Evolutionary conservation across 2,113 vertebrate species (phyloP).

Genomic region (Macquaria australasica): DNA sequence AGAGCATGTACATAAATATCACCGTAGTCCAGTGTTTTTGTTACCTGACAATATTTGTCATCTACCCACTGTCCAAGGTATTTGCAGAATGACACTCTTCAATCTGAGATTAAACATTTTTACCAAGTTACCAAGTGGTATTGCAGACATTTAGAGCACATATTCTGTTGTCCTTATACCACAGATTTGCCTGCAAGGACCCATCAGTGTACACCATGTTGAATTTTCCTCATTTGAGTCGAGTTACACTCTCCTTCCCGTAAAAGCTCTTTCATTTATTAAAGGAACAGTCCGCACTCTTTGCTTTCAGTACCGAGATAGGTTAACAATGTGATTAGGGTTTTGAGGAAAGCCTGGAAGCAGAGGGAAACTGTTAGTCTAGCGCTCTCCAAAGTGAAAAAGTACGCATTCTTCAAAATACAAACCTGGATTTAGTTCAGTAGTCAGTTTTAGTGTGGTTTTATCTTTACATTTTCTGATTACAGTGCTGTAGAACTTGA

Average conservation of each 20-base stretch:
- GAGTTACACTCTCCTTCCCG: not conserved
- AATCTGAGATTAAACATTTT: no score
- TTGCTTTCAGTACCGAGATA: not conserved
- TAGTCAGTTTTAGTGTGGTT: not conserved
- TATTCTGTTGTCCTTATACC: no score
- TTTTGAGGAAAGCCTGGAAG: not conserved
- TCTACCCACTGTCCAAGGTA: no score
- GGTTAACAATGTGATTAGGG: not conserved
- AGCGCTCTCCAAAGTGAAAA: not conserved
- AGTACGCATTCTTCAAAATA: not conserved
- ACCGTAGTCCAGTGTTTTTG: no score
- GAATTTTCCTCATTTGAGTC: not conserved
- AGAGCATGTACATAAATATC: no score
- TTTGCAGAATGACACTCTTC: no score
- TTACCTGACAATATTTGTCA: no score
- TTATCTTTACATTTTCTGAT: not conserved
- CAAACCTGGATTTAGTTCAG: not conserved
- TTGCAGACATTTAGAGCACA: not conserved
- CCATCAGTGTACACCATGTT: not conserved
- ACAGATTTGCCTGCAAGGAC: no score
- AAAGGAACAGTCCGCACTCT: not conserved
- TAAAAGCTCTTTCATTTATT: not conserved
- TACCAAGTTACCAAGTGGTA: no score
- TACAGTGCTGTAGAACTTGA: conserved; percentile 32
- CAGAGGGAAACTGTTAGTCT: not conserved